Percentiles rank a stretch among this genome's conserved stretches.
Evolutionary conservation across 2,113 vertebrate genomes (phyloP).

Genomic region (Tympanuchus pallidicinctus): DNA sequence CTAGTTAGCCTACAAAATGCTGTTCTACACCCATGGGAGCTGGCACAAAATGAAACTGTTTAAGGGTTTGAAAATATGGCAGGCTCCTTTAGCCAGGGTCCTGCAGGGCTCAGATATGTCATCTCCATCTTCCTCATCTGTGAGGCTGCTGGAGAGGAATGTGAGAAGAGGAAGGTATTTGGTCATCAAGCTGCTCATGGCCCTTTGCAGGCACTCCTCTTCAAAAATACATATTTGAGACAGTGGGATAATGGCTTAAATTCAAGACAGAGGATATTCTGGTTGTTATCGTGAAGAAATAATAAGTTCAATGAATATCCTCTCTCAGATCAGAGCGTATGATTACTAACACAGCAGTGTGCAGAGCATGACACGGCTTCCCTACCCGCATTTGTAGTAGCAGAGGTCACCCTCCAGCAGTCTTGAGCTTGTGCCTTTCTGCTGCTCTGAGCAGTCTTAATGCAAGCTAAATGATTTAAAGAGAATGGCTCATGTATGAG

Average conservation of each 20-base stretch:
- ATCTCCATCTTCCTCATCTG: neutral
- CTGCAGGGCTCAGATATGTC: neutral
- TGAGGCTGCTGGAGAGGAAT: neutral
- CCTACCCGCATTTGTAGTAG: neutral
- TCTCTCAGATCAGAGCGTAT: neutral
- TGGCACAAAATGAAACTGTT: neutral
- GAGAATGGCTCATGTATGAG: neutral
- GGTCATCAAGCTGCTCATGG: neutral
- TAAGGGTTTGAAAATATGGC: slow-evolving; percentile 2
- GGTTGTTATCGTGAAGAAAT: neutral
- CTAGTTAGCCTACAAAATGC: neutral
- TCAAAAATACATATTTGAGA: neutral
- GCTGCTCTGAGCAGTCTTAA: neutral
- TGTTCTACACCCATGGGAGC: neutral
- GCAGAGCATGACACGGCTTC: neutral
- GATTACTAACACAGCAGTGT: neutral
- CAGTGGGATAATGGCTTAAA: neutral
- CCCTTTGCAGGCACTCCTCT: neutral
- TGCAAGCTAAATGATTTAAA: neutral
- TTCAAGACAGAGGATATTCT: neutral
- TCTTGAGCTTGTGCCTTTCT: neutral
- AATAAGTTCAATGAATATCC: neutral
- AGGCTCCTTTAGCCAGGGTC: slow-evolving; percentile 8
- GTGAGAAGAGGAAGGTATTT: neutral
- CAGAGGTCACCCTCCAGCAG: neutral